Conservation (phyloP, 2,888 invertebrate genomes). For the Venusia cambrica region DNA sequence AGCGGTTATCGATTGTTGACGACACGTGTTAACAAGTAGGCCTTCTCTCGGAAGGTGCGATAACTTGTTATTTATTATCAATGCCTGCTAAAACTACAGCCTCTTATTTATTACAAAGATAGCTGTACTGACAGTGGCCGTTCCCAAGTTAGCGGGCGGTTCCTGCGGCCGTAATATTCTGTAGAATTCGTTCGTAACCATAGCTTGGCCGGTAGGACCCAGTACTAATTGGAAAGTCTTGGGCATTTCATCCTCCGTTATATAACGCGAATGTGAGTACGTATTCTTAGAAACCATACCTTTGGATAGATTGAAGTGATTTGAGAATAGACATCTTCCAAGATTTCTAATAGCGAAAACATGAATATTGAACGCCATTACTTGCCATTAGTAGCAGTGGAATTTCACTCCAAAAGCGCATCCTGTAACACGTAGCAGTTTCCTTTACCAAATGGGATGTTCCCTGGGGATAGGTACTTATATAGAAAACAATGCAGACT, state of each 20-base stretch:
- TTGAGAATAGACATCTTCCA: constrained; percentile 13
- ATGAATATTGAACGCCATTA: constrained; percentile 13
- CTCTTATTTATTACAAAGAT: constrained; percentile 34
- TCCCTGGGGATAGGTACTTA: constrained; percentile 16
- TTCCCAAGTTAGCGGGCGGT: background rate
- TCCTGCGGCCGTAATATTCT: no score
- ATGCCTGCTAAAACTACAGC: constrained; percentile 29
- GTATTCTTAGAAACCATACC: no score
- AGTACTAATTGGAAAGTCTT: no score
- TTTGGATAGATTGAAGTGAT: constrained; percentile 13
- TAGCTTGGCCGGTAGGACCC: no score
- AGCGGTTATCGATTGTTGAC: constrained; percentile 42
- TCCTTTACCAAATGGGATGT: constrained; percentile 14
- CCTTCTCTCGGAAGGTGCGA: constrained; percentile 41
- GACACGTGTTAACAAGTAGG: constrained; percentile 62
- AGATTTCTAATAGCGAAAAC: constrained; percentile 19
- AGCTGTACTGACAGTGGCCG: constrained; percentile 17
- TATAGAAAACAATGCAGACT: constrained; percentile 22
- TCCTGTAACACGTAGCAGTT: constrained; percentile 17
- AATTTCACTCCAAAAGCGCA: constrained; percentile 20
- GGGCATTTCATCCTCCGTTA: no score
- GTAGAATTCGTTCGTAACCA: no score
- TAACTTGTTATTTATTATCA: constrained; percentile 48
- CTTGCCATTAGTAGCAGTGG: constrained; percentile 4
- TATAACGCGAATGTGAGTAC: no score